phyloP scores from a whole-genome alignment of 2,888 invertebrate species.

The Criorhina ranunculi region DNA sequence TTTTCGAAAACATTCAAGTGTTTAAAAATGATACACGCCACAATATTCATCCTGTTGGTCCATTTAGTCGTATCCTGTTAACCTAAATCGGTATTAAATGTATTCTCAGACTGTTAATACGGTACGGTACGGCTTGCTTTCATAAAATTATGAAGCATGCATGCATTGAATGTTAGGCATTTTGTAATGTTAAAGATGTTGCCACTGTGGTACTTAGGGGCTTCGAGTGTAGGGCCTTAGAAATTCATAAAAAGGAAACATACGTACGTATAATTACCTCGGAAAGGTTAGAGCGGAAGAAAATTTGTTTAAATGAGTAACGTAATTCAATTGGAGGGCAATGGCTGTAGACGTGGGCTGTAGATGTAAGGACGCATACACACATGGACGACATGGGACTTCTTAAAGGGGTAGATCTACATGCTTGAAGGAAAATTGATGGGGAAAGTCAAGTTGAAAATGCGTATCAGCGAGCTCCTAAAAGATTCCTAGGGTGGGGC shows the following conservation, averaged over 20 bases:
- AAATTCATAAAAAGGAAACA: constrained; percentile 49
- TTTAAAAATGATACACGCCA: constrained; percentile 49
- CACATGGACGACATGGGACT: too few species aligned
- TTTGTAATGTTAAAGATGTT: constrained; percentile 40
- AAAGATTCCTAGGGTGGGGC: too few species aligned
- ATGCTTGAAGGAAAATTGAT: too few species aligned
- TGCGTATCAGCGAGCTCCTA: too few species aligned
- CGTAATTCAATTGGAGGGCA: constrained; percentile 1
- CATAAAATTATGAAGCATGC: constrained; percentile 16
- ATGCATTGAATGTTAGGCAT: constrained; percentile 12
- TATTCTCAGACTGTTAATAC: constrained; percentile 67
- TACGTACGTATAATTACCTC: constrained; percentile 47
- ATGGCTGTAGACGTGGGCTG: background rate
- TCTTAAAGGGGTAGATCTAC: too few species aligned
- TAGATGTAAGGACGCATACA: background rate
- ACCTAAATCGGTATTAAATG: constrained; percentile 74
- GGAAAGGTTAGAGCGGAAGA: background rate
- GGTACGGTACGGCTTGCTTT: constrained; percentile 5
- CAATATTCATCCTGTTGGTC: constrained; percentile 44
- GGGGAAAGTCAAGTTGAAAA: too few species aligned
- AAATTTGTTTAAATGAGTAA: constrained; percentile 39
- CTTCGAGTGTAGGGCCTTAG: constrained; percentile 19
- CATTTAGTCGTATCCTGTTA: constrained; percentile 71
- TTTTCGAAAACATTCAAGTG: constrained; percentile 55
- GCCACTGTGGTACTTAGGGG: constrained; percentile 25